phyloP scores from a whole-genome alignment of 2,113 vertebrate genomes.

The Spea multiplicata region DNA sequence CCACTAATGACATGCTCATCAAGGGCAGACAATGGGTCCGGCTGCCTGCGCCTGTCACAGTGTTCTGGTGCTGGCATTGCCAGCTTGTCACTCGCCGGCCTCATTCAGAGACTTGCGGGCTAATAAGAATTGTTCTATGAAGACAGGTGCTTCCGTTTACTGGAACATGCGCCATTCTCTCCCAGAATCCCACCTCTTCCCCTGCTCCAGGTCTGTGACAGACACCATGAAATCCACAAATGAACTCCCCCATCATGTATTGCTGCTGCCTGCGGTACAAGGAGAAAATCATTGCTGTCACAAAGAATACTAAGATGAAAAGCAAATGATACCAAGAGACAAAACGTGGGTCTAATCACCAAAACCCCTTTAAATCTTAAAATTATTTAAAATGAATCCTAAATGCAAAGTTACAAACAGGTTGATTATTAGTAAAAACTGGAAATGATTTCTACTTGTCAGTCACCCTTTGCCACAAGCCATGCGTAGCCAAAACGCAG shows the following conservation, averaged over 20 bases:
- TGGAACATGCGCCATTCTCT: slow-evolving; percentile 80
- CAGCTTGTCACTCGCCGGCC: slow-evolving; percentile 75
- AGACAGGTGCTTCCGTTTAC: slow-evolving; percentile 88
- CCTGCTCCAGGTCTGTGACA: slow-evolving; percentile 67
- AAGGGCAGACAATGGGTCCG: slow-evolving; percentile 91
- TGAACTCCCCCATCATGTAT: slow-evolving; percentile 91
- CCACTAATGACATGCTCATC: slow-evolving; percentile 93
- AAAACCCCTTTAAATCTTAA: too few species aligned
- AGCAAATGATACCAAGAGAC: slow-evolving; percentile 80
- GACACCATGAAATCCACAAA: slow-evolving; percentile 86
- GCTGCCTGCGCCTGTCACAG: slow-evolving; percentile 84
- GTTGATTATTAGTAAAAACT: too few species aligned
- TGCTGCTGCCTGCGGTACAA: slow-evolving; percentile 79
- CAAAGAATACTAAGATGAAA: slow-evolving; percentile 80
- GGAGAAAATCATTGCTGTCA: slow-evolving; percentile 95
- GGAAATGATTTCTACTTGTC: too few species aligned
- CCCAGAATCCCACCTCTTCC: slow-evolving; percentile 62
- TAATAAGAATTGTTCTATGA: slow-evolving; percentile 90
- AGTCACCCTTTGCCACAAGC: too few species aligned
- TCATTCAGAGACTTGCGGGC: slow-evolving; percentile 80
- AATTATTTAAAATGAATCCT: too few species aligned
- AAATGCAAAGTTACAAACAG: too few species aligned
- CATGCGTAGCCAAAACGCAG: too few species aligned
- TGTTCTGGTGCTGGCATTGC: slow-evolving; percentile 76
- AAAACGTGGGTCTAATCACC: slow-evolving; percentile 66